phyloP scores from a whole-genome alignment of 1,140 invertebrate genomes.

The Drosophila carrolli region DNA sequence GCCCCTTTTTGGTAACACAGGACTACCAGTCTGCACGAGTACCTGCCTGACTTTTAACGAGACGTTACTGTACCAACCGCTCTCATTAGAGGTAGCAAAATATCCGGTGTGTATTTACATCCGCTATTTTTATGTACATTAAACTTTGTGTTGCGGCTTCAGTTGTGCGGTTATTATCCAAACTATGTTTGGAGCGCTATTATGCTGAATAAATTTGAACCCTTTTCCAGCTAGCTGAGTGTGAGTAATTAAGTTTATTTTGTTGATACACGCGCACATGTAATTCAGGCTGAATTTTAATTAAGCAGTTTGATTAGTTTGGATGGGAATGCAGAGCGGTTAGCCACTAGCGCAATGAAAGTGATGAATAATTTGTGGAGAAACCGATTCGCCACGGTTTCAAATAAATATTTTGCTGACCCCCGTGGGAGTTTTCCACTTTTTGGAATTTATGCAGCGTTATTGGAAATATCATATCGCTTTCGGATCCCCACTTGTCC shows the following conservation, averaged over 20 bases:
- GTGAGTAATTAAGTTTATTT: conserved; percentile 56
- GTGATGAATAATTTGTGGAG: conserved; percentile 35
- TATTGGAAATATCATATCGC: conserved; percentile 41
- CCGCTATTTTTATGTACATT: conserved; percentile 28
- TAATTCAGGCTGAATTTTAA: conserved; percentile 46
- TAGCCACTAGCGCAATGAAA: conserved; percentile 11
- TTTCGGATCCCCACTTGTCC: conserved; percentile 20
- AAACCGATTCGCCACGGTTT: background rate
- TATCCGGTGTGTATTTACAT: conserved; percentile 19
- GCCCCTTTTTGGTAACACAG: background rate
- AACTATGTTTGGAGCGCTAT: conserved; percentile 41
- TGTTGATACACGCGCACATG: conserved; percentile 40
- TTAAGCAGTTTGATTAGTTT: conserved; percentile 54
- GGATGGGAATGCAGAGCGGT: conserved; percentile 7
- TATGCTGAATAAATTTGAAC: conserved; percentile 47
- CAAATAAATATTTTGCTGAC: conserved; percentile 18
- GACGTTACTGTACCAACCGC: background rate
- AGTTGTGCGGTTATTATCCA: conserved; percentile 39
- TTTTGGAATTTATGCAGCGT: conserved; percentile 9
- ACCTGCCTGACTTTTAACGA: background rate
- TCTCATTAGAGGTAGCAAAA: conserved; percentile 38
- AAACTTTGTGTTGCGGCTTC: conserved; percentile 20
- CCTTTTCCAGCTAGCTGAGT: conserved; percentile 36
- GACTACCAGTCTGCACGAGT: background rate
- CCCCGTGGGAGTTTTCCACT: too few relatives aligned